Evolutionary conservation across 1,140 invertebrate genomes (phyloP).

Genomic region (Philotrypesis tridentata): DNA sequence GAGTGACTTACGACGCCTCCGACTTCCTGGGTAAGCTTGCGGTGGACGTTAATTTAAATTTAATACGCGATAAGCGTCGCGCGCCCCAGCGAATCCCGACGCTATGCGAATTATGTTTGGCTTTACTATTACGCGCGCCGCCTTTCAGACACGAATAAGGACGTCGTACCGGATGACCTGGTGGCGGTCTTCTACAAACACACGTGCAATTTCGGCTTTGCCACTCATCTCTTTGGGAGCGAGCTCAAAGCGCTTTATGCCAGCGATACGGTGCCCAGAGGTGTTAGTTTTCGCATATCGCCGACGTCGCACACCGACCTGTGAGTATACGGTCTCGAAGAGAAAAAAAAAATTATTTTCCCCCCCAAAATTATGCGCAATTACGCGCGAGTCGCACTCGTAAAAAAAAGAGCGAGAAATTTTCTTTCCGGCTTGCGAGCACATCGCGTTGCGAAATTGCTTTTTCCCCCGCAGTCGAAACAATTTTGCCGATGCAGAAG

Average conservation of each 20-base stretch:
- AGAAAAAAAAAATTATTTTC: too few species aligned
- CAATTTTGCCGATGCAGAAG: neutral
- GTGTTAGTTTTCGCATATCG: constrained; percentile 90
- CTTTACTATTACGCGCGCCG: neutral
- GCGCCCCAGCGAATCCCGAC: too few species aligned
- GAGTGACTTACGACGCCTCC: constrained; percentile 91
- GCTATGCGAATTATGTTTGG: neutral
- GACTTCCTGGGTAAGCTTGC: constrained; percentile 84
- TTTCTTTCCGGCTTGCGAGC: too few species aligned
- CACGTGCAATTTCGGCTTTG: constrained; percentile 95
- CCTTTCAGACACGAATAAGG: constrained; percentile 87
- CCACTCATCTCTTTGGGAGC: constrained; percentile 93
- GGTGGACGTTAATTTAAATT: too few species aligned
- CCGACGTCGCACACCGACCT: constrained; percentile 92
- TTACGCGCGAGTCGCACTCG: too few species aligned
- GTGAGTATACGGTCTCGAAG: constrained; percentile 70
- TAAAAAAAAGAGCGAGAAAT: too few species aligned
- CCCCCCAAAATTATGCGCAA: neutral
- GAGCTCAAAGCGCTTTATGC: constrained; percentile 92
- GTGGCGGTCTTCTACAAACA: constrained; percentile 95
- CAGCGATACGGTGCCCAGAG: constrained; percentile 86
- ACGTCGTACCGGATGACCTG: constrained; percentile 92
- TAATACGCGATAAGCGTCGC: neutral
- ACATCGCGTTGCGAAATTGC: too few species aligned
- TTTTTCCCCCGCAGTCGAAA: neutral